A percentile compares a stretch with the other conserved stretches of the same genome.
Conservation (phyloP, 1,140 invertebrate species). For the Bursaphelenchus mucronatus region DNA sequence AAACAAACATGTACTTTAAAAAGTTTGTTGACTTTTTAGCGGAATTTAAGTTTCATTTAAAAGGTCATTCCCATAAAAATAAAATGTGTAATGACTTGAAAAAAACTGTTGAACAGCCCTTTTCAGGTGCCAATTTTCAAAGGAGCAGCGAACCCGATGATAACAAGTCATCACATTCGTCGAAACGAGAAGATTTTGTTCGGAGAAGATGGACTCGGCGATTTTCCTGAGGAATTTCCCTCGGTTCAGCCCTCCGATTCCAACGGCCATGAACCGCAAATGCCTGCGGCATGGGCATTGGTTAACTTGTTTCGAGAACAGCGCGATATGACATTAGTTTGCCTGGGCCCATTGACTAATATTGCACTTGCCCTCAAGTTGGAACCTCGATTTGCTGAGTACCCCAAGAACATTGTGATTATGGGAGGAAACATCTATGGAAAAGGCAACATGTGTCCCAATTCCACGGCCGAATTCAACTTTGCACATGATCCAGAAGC, state of each 20-base stretch:
- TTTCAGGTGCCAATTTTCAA: slow-evolving; percentile 52
- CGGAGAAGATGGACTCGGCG: slow-evolving; percentile 54
- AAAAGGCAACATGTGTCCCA: slow-evolving; percentile 70
- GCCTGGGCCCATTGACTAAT: slow-evolving; percentile 74
- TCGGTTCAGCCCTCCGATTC: slow-evolving; percentile 35
- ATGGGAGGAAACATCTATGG: slow-evolving; percentile 75
- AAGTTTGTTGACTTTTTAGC: slow-evolving; percentile 47
- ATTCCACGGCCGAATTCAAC: slow-evolving; percentile 73
- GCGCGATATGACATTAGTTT: slow-evolving; percentile 67
- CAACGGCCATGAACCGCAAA: slow-evolving; percentile 22
- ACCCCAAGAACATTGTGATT: slow-evolving; percentile 69
- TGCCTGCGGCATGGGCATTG: slow-evolving; percentile 46
- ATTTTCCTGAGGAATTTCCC: slow-evolving; percentile 52
- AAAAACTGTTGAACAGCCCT: slow-evolving; percentile 1
- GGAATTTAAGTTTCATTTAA: slow-evolving; percentile 33
- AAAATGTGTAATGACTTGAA: slow-evolving; percentile 16
- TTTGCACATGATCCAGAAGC: slow-evolving; percentile 75
- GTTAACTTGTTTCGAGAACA: slow-evolving; percentile 63
- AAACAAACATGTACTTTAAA: slow-evolving; percentile 47
- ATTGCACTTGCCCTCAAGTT: slow-evolving; percentile 71
- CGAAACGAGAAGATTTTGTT: slow-evolving; percentile 45
- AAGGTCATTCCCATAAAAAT: neutral
- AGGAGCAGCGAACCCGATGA: slow-evolving; percentile 46
- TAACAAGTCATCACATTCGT: slow-evolving; percentile 32
- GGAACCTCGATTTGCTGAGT: slow-evolving; percentile 67